A percentile compares a stretch with the other conserved stretches of the same genome.
Evolutionary conservation across 2,888 invertebrate genomes (phyloP).

Genomic region (Meiosimyza decipiens): DNA sequence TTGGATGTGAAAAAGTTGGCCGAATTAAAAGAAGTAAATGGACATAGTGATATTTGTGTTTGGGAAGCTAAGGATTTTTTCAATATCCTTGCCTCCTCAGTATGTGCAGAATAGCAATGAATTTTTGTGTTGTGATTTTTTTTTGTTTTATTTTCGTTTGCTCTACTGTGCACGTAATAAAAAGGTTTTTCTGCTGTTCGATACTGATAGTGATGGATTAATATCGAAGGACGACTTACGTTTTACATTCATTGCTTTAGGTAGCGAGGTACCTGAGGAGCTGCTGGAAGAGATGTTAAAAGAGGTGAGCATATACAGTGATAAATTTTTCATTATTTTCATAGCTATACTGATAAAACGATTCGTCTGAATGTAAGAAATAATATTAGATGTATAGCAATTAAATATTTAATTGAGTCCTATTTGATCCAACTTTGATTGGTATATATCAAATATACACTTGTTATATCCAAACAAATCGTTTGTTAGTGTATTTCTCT

Average conservation of each 20-base stretch:
- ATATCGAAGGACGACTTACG: conserved; percentile 75
- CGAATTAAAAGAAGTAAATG: conserved; percentile 73
- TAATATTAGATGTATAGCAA: no score
- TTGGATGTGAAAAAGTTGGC: conserved; percentile 73
- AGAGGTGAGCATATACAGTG: conserved; percentile 67
- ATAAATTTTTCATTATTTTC: no score
- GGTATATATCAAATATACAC: no score
- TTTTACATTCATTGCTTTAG: conserved; percentile 73
- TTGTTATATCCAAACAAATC: no score
- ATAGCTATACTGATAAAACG: no score
- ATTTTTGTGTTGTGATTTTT: background rate
- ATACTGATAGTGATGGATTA: conserved; percentile 74
- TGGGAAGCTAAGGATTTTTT: conserved; percentile 2
- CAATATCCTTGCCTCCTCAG: background rate
- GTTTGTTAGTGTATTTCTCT: no score
- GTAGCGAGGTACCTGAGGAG: conserved; percentile 71
- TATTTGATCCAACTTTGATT: no score
- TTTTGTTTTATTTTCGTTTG: background rate
- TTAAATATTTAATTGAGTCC: no score
- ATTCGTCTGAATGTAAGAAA: no score
- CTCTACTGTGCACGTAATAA: conserved; percentile 19
- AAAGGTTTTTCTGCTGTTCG: conserved; percentile 75
- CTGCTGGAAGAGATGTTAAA: conserved; percentile 73
- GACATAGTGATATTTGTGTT: conserved; percentile 1
- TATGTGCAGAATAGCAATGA: background rate